phyloP scores from a whole-genome alignment of 2,888 invertebrate genomes.

The Lissocephala sabroskyi region DNA sequence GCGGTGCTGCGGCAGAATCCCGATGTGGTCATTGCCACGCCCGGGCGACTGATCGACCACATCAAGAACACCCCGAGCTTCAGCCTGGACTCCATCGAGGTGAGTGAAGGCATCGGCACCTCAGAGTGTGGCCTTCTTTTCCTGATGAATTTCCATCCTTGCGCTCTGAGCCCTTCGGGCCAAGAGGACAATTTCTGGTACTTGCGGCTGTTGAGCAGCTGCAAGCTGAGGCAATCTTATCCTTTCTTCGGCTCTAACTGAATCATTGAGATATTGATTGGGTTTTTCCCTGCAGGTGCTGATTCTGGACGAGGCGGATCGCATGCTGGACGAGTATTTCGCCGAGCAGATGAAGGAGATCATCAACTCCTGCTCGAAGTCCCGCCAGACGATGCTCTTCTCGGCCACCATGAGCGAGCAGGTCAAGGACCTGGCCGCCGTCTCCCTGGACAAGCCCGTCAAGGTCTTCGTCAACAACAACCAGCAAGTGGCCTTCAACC shows the following conservation, averaged over 20 bases:
- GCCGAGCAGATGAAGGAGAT: slow-evolving; percentile 99
- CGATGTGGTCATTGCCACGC: slow-evolving; percentile 98
- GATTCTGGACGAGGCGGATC: slow-evolving; percentile 80
- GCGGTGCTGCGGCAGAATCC: slow-evolving; percentile 89
- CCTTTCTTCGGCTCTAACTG: not conserved
- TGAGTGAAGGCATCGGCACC: too few relatives aligned
- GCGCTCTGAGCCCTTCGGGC: slow-evolving; percentile 68
- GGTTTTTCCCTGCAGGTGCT: slow-evolving; percentile 65
- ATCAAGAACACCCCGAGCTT: slow-evolving; percentile 96
- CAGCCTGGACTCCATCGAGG: slow-evolving; percentile 90
- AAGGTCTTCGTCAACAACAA: slow-evolving; percentile 97
- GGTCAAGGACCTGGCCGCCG: slow-evolving; percentile 95
- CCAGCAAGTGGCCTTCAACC: slow-evolving; percentile 94
- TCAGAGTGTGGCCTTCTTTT: too few relatives aligned
- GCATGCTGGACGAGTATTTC: slow-evolving; percentile 99
- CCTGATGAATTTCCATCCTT: slow-evolving; percentile 72
- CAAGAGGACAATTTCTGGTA: slow-evolving; percentile 26
- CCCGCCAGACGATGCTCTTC: slow-evolving; percentile 96
- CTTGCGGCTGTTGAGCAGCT: slow-evolving; percentile 35
- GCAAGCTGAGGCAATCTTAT: slow-evolving; percentile 47
- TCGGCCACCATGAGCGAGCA: slow-evolving; percentile 99
- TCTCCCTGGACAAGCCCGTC: slow-evolving; percentile 93
- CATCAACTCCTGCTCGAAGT: slow-evolving; percentile 90
- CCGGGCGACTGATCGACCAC: slow-evolving; percentile 98
- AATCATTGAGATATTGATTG: not conserved